Conservation (phyloP, 1,140 invertebrate species). For the Chelonus insularis region DNA sequence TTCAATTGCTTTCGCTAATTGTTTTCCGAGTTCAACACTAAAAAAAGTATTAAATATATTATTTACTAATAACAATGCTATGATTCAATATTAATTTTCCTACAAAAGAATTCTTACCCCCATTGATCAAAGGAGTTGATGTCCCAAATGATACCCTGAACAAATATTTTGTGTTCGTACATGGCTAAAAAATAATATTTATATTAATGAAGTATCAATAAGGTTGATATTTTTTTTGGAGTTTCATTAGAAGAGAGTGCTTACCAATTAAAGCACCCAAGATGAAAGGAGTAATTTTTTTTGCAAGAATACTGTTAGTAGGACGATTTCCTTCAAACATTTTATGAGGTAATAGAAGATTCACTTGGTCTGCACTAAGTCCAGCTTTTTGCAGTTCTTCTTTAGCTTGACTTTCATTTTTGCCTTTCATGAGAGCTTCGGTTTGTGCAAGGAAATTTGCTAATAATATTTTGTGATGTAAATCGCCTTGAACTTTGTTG, state of each 20-base stretch:
- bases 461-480: slow-evolving; percentile 85
- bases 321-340: slow-evolving; percentile 96
- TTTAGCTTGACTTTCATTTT: slow-evolving; percentile 75
- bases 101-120: slow-evolving; percentile 80
- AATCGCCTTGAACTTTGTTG: slow-evolving; percentile 72
- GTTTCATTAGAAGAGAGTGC: slow-evolving; percentile 36
- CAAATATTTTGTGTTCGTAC: slow-evolving; percentile 99
- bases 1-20: slow-evolving; percentile 96
- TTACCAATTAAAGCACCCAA: slow-evolving; percentile 94
- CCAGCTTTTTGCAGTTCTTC: slow-evolving; percentile 76
- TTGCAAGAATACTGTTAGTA: slow-evolving; percentile 96
- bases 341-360: slow-evolving; percentile 91
- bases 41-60: slow-evolving; percentile 33
- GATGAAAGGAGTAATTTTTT: slow-evolving; percentile 90
- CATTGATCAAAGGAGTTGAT: slow-evolving; percentile 99
- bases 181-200: slow-evolving; percentile 69
- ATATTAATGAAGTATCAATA: background rate
- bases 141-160: slow-evolving; percentile 98
- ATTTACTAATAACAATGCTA: slow-evolving; percentile 22
- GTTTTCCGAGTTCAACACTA: slow-evolving; percentile 96
- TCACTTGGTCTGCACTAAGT: slow-evolving; percentile 71
- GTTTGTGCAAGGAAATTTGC: slow-evolving; percentile 99
- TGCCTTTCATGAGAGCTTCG: slow-evolving; percentile 94
- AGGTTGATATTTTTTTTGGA: background rate
- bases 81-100: slow-evolving; percentile 23